These are phyloP conservation scores for Dryas iulia DNA, from an alignment of 1,140 invertebrate species.

Conservation along the genomic window DNA sequence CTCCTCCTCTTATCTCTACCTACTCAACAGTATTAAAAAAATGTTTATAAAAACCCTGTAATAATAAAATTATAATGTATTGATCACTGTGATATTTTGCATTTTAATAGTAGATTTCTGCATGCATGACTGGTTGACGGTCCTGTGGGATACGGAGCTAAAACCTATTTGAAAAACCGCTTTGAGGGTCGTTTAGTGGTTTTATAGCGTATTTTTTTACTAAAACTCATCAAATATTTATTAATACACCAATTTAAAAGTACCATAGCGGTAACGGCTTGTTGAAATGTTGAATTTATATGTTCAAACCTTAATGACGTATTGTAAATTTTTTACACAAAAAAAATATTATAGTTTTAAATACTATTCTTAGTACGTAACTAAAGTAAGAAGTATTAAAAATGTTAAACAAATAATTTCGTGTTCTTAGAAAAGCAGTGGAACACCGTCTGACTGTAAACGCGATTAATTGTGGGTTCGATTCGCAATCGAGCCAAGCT, in stretches of 20 bases:
- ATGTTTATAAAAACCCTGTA: no score
- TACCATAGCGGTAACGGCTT: neutral
- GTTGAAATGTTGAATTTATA: neutral
- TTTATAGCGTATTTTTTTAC: neutral
- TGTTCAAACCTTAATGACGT: neutral
- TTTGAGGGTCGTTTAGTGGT: neutral
- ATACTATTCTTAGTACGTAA: no score
- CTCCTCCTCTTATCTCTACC: no score
- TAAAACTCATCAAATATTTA: constrained; percentile 4
- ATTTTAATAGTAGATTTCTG: constrained; percentile 9
- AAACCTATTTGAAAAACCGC: constrained; percentile 14
- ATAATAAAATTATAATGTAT: neutral
- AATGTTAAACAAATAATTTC: no score
- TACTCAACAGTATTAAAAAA: no score
- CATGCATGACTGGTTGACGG: constrained; percentile 9
- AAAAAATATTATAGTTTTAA: no score
- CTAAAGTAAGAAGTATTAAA: no score
- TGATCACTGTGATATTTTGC: constrained; percentile 3
- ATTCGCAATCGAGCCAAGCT: no score
- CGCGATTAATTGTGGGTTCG: no score
- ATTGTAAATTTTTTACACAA: neutral
- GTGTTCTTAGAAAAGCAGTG: no score
- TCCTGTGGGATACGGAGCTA: constrained; percentile 9
- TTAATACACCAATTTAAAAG: neutral
- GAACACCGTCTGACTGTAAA: no score